Base-by-base conservation (phyloP, 2,888 invertebrate species). In the Andrena bicolor region DNA sequence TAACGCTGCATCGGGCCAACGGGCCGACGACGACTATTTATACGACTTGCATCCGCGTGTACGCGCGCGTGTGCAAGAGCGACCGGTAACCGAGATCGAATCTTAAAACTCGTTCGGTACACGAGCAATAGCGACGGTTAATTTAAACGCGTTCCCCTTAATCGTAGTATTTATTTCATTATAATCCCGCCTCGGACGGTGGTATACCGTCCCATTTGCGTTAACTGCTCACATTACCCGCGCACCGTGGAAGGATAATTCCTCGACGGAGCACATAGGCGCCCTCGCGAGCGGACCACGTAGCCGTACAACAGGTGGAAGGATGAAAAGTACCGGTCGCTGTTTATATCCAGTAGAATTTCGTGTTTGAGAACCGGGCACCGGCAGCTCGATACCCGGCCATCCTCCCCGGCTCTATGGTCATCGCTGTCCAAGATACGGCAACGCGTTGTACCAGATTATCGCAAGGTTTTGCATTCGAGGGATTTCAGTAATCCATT, bases 401-500 rank as follows among this genome's bases (percentile, higher is more conserved):
- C 26, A 41, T 60, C 51, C 53, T 35, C 32, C 16, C 64, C 28
- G 20, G 48, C 16, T 26, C 48, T n/a, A 28, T 28, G 53, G 48
- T 28, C 79, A 69, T 80, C 74, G 81, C 7, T 71, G 49, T 73
- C 72, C 83, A 70, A 76, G 81, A 88, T 86, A 80, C 72, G 60
- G 69, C 69, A 61, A 65, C 80, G 23, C 23, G 72, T 82, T 79
- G 76, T 76, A 76, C 72, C 66, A 87, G 89, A 87, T 88, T 85
- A 88, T 83, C 84, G 85, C 80, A 73, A 86, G 88, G 85, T 88
- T 90, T 91, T 89, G 90, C 91, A 91, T 91, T 89, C 90, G 87
- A 89, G 90, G 92, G 92, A 92, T 92, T 92, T 92, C 90, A 83
- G 87, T 92, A 92, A 92, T 92, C 91, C 90, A 83, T 90, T 89